Percentiles rank a stretch among this genome's conserved stretches.
Conservation (phyloP, 2,888 invertebrate species). For the Gandaritis pyraliata region DNA sequence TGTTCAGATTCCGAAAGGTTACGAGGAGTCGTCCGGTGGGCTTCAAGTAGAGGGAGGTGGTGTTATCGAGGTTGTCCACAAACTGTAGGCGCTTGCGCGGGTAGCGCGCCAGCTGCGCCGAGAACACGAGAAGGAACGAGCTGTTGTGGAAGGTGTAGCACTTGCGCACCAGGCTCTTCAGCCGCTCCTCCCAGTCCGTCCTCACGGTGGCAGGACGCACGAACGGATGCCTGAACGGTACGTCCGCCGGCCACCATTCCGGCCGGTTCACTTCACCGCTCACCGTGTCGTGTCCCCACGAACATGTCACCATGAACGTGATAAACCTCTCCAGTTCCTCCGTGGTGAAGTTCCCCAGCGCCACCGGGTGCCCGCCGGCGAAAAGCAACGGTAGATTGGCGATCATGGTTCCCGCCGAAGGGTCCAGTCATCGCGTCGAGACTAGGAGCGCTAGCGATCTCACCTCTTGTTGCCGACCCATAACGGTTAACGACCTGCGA, state of each 20-base stretch:
- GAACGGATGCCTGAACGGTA: conserved; percentile 87
- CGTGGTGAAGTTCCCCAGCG: conserved; percentile 85
- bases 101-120: conserved; percentile 87
- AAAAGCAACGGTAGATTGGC: conserved; percentile 90
- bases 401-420: conserved; percentile 84
- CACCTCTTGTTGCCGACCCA: conserved; percentile 57
- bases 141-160: conserved; percentile 90
- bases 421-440: conserved; percentile 76
- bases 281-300: conserved; percentile 86
- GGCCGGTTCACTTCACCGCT: conserved; percentile 85
- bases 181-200: conserved; percentile 84
- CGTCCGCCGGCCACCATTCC: conserved; percentile 89
- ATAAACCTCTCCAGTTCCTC: conserved; percentile 88
- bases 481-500: conserved; percentile 66
- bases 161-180: conserved; percentile 87
- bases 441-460: conserved; percentile 74
- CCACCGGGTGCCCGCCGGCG: conserved; percentile 88
- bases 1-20: conserved; percentile 90
- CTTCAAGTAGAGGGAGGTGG: conserved; percentile 88
- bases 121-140: conserved; percentile 88
- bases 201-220: conserved; percentile 76
- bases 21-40: conserved; percentile 87
- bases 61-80: conserved; percentile 89
- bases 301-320: conserved; percentile 90
- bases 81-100: conserved; percentile 86